These are phyloP conservation scores for Erebia epiphron DNA, from an alignment of 2,888 invertebrate genomes.

Conservation along the genomic window DNA sequence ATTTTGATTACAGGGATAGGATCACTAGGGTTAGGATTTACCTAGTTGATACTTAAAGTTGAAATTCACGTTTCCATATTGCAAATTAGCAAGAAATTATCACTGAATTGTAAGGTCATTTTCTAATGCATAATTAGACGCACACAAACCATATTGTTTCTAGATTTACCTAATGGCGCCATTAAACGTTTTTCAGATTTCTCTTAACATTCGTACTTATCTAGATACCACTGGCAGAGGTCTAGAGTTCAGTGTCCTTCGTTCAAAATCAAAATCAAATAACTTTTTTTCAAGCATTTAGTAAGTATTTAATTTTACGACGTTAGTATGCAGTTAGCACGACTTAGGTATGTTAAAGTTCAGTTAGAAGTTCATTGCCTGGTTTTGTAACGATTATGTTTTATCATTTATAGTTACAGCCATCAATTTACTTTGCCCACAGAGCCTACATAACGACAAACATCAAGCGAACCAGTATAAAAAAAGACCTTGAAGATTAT, in stretches of 20 bases:
- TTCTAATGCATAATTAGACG: neutral
- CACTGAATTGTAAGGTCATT: neutral
- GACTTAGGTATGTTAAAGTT: too few relatives aligned
- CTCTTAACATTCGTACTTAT: neutral
- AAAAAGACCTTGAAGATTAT: conserved; percentile 50
- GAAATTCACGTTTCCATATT: too few relatives aligned
- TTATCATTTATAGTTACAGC: neutral
- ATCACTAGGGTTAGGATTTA: too few relatives aligned
- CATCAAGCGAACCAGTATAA: conserved; percentile 43
- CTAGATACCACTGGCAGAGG: neutral
- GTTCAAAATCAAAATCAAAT: neutral
- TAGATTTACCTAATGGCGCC: conserved; percentile 6
- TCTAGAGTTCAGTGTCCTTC: neutral
- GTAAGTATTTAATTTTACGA: too few relatives aligned
- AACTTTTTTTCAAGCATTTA: too few relatives aligned
- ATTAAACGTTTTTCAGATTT: neutral
- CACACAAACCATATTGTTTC: neutral
- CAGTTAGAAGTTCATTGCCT: neutral
- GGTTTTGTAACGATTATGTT: neutral
- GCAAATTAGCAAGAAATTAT: neutral
- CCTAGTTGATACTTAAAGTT: too few relatives aligned
- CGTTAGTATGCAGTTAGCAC: too few relatives aligned
- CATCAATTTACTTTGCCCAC: neutral
- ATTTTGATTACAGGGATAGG: too few relatives aligned
- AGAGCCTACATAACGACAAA: conserved; percentile 33